phyloP scores from a whole-genome alignment of 2,113 vertebrate species.

The Antennarius striatus region DNA sequence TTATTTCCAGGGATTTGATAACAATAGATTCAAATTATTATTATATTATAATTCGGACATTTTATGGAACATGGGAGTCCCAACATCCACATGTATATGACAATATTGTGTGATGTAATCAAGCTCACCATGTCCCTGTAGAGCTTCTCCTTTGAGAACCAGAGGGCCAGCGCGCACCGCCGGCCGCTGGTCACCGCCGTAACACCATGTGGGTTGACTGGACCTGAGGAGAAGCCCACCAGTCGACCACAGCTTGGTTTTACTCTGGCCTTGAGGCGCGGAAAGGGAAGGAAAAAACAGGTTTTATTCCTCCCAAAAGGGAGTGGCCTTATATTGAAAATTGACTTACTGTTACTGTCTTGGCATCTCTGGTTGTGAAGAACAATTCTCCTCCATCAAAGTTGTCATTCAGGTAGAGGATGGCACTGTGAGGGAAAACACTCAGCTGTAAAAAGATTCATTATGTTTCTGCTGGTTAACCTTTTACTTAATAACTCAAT shows the following conservation, averaged over 20 bases:
- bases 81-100: no score
- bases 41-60: not conserved
- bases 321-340: not conserved
- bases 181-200: constrained; percentile 87
- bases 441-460: not conserved
- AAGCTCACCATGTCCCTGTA: constrained; percentile 90
- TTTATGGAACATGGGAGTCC: not conserved
- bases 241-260: constrained; percentile 90
- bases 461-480: not conserved
- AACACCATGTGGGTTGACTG: constrained; percentile 92
- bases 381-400: constrained; percentile 93
- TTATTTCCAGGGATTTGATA: not conserved
- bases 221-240: constrained; percentile 91
- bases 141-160: constrained; percentile 90
- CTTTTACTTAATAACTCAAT: not conserved
- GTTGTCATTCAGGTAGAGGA: constrained; percentile 94
- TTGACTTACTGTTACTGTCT: constrained; percentile 86
- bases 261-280: constrained; percentile 83
- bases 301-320: not conserved
- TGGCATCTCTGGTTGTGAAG: constrained; percentile 89
- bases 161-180: constrained; percentile 89
- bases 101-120: not conserved
- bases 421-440: constrained; percentile 77
- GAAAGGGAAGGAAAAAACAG: not conserved
- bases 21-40: no score